phyloP scores from a whole-genome alignment of 2,113 vertebrate species.

The Orthonyx spaldingii region DNA sequence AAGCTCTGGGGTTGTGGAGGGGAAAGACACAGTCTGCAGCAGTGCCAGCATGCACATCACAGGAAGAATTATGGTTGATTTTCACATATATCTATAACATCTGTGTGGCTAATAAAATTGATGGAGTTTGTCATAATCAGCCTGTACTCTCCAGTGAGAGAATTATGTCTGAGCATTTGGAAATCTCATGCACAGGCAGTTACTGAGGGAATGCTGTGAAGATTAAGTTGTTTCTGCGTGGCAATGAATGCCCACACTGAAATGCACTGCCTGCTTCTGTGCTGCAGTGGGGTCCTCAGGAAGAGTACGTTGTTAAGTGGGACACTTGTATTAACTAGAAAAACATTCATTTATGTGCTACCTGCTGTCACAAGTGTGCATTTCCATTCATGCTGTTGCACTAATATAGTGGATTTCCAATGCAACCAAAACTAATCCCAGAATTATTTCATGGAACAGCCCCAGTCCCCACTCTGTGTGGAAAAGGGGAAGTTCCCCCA shows the following conservation, averaged over 20 bases:
- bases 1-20: neutral
- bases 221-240: conserved; percentile 6
- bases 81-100: conserved; percentile 53
- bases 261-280: neutral
- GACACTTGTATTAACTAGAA: neutral
- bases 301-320: neutral
- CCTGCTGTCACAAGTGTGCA: neutral
- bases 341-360: neutral
- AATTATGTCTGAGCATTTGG: conserved; percentile 40
- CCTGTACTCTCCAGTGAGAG: conserved; percentile 51
- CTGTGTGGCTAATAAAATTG: conserved; percentile 60
- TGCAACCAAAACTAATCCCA: neutral
- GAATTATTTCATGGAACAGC: neutral
- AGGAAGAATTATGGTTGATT: conserved; percentile 43
- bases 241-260: neutral
- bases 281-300: neutral
- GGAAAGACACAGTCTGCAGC: neutral
- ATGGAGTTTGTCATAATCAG: conserved; percentile 55
- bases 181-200: conserved; percentile 27
- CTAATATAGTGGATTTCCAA: neutral
- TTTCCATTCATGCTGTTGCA: neutral
- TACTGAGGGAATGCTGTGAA: conserved; percentile 19
- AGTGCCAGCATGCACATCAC: neutral
- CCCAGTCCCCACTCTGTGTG: rapidly evolving
- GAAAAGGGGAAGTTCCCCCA: neutral